Evolutionary conservation across 2,113 vertebrate species (phyloP), one percentile per base, ranked within the genome.

Genomic region (Heterotilapia buettikoferi): DNA sequence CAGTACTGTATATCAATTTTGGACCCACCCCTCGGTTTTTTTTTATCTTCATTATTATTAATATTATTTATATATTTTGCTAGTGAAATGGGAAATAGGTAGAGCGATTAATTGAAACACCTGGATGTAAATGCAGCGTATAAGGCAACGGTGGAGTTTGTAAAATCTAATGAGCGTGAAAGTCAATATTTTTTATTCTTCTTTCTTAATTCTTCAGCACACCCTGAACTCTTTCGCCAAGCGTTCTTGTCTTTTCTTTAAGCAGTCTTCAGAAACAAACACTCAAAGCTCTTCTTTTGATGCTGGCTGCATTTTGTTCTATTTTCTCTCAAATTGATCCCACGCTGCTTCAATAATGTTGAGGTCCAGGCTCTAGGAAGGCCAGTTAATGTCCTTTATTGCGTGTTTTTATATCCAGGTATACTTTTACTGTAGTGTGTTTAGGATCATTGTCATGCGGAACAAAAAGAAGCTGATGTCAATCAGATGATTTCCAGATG

Each of bases 321-420:
- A 21, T 68, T 68, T 21, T 4, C 63, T 68, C 10, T 40, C 11
- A 40, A 9, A 21, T 40, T 14, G 63, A 21, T 68, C 63, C 33
- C 63, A 68, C 63, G 8, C 11, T 68, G 33, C 36, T 68, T 0
- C 19, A 68, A 13, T 68, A 40, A 38, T 68, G 33, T 68, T 40
- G 63, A 40, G 6, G 19, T 66, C 61, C 61, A 66, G 61, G 33
- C 63, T 68, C 63, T 14, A 8, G 19, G 19, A 21, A 68, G 36
- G 11, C 36, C n/a, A 68, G 13, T 0, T 40, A 38, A 68, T 40
- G 63, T 40, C 19, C 63, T 66, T 38, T 21, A 68, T 40, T 68
- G 63, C 0, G 0, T 68, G 7, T 40, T 68, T 68, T 68, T 0
- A 13, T 68, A 68, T 68, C 11, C 36, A 68, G 63, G 7, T 68